Evolutionary conservation across 2,888 invertebrate genomes (phyloP), one percentile per base, ranked within the genome.

Genomic region (Dendrolimus houi): DNA sequence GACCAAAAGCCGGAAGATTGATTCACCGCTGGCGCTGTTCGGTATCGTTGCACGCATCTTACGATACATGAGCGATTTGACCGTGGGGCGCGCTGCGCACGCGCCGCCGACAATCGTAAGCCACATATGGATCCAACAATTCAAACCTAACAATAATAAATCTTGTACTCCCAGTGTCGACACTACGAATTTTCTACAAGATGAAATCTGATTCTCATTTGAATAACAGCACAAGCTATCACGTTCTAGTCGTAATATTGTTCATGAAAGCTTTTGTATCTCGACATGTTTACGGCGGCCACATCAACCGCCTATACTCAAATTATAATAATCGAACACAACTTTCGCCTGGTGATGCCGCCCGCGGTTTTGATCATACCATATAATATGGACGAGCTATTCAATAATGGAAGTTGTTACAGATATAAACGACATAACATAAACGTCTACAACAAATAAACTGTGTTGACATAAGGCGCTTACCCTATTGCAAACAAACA

Each of bases 201-300:
- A 77, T 75, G 83, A 81, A 86, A 87, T 83, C 79, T 74, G 82
- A 87, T 67, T 69, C 81, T 78, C 72, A 78, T 74, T 79, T 77
- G 79, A 81, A 78, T 84, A 81, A 78, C 77, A 75, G 75, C 74
- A 74, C 69, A 71, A 68, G 72, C 71, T 77, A 80, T 81, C 74
- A 73, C 71, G 72, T 83, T 84, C 81, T 78, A 80, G 71, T 74
- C 74, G 72, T 68, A 65, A 66, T 68, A 75, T 72, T 68, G 68
- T 69, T 72, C 65, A 70, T 66, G 66, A 67, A 70, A 68, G 67
- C 67, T 69, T 67, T 71, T 66, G 69, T 65, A 62, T 69, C 66
- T 71, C 66, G 68, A 69, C 72, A 73, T 72, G 69, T 74, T 72
- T 74, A 69, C 66, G 62, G 63, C 60, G 83, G 81, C 83, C 84